Evolutionary conservation across 2,888 invertebrate species (phyloP).

Genomic region (Drosophila siamana): DNA sequence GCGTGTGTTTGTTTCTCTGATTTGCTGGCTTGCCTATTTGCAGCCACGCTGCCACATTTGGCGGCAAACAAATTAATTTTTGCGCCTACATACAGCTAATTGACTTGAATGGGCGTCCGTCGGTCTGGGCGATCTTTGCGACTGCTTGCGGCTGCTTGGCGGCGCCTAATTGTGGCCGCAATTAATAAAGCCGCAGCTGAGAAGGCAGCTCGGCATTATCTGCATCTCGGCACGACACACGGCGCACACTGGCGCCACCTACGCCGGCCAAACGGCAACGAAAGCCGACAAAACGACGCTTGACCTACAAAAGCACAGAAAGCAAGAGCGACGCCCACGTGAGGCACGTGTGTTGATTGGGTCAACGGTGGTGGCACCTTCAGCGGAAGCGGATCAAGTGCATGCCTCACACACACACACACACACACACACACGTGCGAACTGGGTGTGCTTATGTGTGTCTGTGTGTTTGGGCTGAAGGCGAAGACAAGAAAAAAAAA

Average conservation of each 20-base stretch:
- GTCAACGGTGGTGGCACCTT: conserved; percentile 38
- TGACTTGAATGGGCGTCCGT: conserved; percentile 62
- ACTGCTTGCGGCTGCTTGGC: conserved; percentile 1
- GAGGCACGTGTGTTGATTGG: conserved; percentile 45
- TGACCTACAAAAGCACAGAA: conserved; percentile 74
- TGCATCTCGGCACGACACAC: conserved; percentile 52
- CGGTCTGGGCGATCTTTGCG: conserved; percentile 3
- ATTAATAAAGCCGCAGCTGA: conserved; percentile 54
- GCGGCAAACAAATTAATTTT: conserved; percentile 78
- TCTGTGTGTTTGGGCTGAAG: conserved; percentile 22
- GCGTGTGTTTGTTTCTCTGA: conserved; percentile 8
- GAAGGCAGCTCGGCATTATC: conserved; percentile 39
- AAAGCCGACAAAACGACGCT: conserved; percentile 55
- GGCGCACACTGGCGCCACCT: conserved; percentile 39
- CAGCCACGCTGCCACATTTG: conserved; percentile 66
- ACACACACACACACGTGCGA: conserved; percentile 12
- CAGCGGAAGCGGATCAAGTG: conserved; percentile 72
- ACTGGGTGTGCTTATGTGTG: too few relatives aligned
- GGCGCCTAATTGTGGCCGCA: conserved; percentile 61
- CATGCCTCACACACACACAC: conserved; percentile 36
- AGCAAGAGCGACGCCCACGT: conserved; percentile 48
- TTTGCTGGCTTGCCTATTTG: conserved; percentile 43
- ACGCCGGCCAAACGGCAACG: conserved; percentile 20
- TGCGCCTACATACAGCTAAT: conserved; percentile 78
- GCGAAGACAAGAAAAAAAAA: conserved; percentile 19